Evolutionary conservation across 1,140 invertebrate genomes (phyloP), one percentile per base, ranked within the genome.

Genomic region (Drosophila melanica): DNA sequence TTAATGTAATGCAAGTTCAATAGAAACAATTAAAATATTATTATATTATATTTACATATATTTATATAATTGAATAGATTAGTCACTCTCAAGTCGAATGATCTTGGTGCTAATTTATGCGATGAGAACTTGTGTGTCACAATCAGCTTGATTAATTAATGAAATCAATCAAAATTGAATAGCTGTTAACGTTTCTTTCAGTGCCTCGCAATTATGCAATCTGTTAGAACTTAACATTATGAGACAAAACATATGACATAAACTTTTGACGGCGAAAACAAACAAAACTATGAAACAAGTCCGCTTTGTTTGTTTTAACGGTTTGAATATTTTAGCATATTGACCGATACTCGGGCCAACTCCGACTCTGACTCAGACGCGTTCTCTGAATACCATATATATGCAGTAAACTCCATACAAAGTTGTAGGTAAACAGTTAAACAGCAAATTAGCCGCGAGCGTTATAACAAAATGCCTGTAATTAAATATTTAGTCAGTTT

Each of bases 281-380:
- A 67, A 50, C 18, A 27, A 68, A 63, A 64, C 45, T 42, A 39
- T 42, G 48, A 63, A 76, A 73, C 41, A 68, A 77, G 48, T 59
- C 42, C 41, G 55, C 50, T 50, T 16, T 39, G 16, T 55, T 20
- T 33, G 11, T 2, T 50, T 72, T 72, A 68, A 51, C 58, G 39
- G 79, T 68, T 77, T 81, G 54, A 75, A 82, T 79, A 75, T 65
- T 75, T 81, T 64, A 81, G 41, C 75, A 67, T 75, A 55, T 81
- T 67, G 62, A 47, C 74, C 71, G 12, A 67, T 45, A 66, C 4
- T 27, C 33, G 33, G 47, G 4, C 50, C 9, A 45, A 48, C 50
- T 53, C 33, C 30, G 45, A 33, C 18, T 50, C 44, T 20, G n/a
- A 51, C 44, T 62, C 10, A 55, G 55, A 33, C 30, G 23, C 23